Evolutionary conservation across 2,888 invertebrate species (phyloP).

Genomic region (Sinhomidia bicolor): DNA sequence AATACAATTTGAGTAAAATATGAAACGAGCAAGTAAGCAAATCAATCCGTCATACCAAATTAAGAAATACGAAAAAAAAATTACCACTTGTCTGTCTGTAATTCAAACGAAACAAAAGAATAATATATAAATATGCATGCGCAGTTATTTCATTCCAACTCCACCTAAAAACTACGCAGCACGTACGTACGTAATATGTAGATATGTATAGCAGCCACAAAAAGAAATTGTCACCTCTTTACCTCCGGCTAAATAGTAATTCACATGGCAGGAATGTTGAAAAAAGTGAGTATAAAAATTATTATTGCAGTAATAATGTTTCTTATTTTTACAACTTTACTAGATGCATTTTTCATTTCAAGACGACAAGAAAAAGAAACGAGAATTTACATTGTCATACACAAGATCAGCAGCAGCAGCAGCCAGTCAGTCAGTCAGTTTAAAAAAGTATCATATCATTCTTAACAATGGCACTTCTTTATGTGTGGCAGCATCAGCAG

Average conservation of each 20-base stretch:
- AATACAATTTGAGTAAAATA: neutral
- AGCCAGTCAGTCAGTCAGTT: too few relatives aligned
- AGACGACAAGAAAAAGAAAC: neutral
- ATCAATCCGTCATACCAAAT: constrained; percentile 56
- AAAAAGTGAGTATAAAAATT: neutral
- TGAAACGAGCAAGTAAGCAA: neutral
- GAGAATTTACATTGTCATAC: neutral
- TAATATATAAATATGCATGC: neutral
- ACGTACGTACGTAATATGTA: too few relatives aligned
- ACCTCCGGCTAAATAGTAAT: neutral
- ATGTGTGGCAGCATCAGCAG: neutral
- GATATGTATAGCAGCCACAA: neutral
- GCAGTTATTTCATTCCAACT: too few relatives aligned
- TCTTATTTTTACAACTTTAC: neutral
- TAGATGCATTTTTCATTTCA: neutral
- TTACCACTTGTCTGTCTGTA: neutral
- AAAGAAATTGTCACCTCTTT: neutral
- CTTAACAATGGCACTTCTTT: neutral
- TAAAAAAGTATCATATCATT: neutral
- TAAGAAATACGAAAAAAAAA: constrained; percentile 38
- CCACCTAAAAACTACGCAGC: neutral
- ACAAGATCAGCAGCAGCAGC: too few relatives aligned
- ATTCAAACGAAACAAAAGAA: neutral
- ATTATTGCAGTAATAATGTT: neutral
- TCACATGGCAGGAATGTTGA: neutral